Base-by-base conservation (phyloP, 2,888 invertebrate genomes). In the Lomographa bimaculata region DNA sequence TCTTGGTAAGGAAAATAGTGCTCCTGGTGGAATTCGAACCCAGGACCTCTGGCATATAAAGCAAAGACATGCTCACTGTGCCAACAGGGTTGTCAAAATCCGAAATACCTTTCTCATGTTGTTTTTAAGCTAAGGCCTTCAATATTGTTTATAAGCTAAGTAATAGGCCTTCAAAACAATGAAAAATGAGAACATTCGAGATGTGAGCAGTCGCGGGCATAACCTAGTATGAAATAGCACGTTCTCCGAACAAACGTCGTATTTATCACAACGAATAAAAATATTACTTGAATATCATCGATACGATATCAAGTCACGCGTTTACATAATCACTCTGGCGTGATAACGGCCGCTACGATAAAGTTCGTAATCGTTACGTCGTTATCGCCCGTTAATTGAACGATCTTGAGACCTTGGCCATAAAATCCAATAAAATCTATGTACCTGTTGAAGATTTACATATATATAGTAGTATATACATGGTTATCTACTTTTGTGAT, bases 341-440 rank as follows among this genome's bases (percentile, higher is more conserved):
- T 52, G 50, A 59, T 71, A 73, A 72, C 73, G 73, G 63, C 67
- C 67, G 72, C 67, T 64, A 67, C 25, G 49, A 25, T 48, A 46
- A 16, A 53, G 32, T 48, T 57, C 66, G 69, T 67, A 65, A 59
- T 29, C 60, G 54, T 52, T 64, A 69, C 60, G 55, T 45, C 61
- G 60, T 52, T 68, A 65, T 67, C 72, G 66, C 54, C 63, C 74
- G 71, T 75, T 74, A 72, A 68, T 62, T 60, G 39, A 34, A 12
- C 28, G 40, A 40, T 40, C 23, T 29, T 14, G 19, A 34, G 30
- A 41, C 34, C 34, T 41, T 35, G 41, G n/a, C n/a, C n/a, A n/a
- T n/a, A n/a, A n/a, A n/a, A n/a, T n/a, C n/a, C n/a, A n/a, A 10
- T 5, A 36, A 54, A 56, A 41, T 40, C 49, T 57, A 47, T 56